A percentile compares a stretch with the other conserved stretches of the same genome.
These are phyloP conservation scores for Vandiemenella viatica DNA, from an alignment of 2,888 invertebrate genomes.

Conservation along the genomic window DNA sequence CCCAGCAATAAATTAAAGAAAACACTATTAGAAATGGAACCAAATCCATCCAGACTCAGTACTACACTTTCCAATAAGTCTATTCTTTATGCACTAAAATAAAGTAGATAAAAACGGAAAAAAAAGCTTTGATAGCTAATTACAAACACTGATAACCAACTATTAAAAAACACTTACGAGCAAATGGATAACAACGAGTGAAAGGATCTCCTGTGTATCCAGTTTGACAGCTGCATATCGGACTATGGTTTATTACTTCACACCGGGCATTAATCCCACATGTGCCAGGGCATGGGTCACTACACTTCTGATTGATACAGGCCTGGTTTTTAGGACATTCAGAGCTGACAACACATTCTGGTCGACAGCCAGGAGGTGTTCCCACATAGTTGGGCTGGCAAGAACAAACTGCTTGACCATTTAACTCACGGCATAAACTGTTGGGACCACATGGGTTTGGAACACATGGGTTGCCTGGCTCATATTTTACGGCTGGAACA, in stretches of 20 bases:
- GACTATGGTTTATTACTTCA: conserved; percentile 32
- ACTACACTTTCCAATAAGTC: too few relatives aligned
- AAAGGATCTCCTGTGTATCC: conserved; percentile 59
- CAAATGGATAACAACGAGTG: conserved; percentile 47
- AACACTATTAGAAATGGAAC: too few relatives aligned
- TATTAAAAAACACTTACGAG: conserved; percentile 17
- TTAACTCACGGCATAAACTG: conserved; percentile 27
- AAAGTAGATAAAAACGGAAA: background rate
- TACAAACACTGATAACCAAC: background rate
- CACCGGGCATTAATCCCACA: conserved; percentile 29
- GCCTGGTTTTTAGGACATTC: conserved; percentile 42
- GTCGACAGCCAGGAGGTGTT: conserved; percentile 45
- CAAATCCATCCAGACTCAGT: too few relatives aligned
- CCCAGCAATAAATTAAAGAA: too few relatives aligned
- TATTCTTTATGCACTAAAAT: background rate
- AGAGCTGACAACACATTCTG: conserved; percentile 31
- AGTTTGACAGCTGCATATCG: conserved; percentile 31
- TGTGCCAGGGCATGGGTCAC: conserved; percentile 28
- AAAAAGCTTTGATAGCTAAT: background rate
- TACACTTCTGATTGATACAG: conserved; percentile 30
- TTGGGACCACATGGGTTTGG: conserved; percentile 24
- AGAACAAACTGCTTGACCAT: conserved; percentile 63
- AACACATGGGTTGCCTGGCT: conserved; percentile 19
- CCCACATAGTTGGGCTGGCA: conserved; percentile 61
- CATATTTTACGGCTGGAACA: conserved; percentile 3